Base-by-base conservation (phyloP, 2,888 invertebrate species). In the Protophormia terraenovae region DNA sequence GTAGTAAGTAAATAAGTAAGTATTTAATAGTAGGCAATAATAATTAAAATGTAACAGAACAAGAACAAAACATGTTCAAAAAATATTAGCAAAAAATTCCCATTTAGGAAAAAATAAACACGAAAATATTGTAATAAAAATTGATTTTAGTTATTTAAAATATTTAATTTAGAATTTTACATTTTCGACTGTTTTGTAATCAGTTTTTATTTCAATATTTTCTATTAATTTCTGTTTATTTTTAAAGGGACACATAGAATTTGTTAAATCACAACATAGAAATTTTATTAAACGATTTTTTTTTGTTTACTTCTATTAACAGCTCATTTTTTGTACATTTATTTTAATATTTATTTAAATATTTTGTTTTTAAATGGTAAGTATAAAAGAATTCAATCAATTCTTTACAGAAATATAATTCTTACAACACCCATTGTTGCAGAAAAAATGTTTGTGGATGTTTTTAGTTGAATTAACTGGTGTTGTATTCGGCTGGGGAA, bases 291-390 rank as follows among this genome's bases (percentile, higher is more conserved):
- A 60, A 41, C 45, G 14, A 73, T 71, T 19, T 22, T 53, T 55
- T 22, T 64, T 47, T 27, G 1, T 64, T 75, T 69, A 58, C 12
- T 64, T 66, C 19, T 77, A 55, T 53, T 67, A 69, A 73, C 73
- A 83, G 78, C 78, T 78, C 35, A 85, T 35, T 81, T 82, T 85
- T 85, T 85, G 82, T 82, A 85, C 82, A 85, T 81, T 85, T 82
- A 85, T 75, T 82, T 76, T 64, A 53, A 29, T 24, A 35, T 22
- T 14, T 8, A n/a, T n/a, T n/a, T n/a, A n/a, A n/a, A n/a, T 32
- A 12, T 24, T 24, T 27, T 58, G n/a, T 58, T 16, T 67, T 19
- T 14, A 1, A 41, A n/a, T 27, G n/a, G 16, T 62, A 19, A 3
- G 5, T n/a, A n/a, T n/a, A n/a, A n/a, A n/a, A n/a, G n/a, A n/a